Percentiles rank a stretch among this genome's conserved stretches.
phyloP scores from a whole-genome alignment of 2,888 invertebrate genomes.

The Pardosa pseudoannulata region DNA sequence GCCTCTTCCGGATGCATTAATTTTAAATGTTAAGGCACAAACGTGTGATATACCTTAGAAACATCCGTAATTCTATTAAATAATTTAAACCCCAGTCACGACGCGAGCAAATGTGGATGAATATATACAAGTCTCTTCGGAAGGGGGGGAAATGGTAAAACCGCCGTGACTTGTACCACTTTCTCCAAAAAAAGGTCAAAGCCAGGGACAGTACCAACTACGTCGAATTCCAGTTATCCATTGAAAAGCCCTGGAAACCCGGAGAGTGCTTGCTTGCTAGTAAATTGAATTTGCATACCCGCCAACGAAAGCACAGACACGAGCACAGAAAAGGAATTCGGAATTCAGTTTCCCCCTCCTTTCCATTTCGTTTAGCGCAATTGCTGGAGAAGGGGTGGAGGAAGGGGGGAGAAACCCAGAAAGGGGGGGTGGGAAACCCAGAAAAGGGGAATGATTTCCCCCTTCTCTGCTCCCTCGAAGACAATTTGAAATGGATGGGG shows the following conservation, averaged over 20 bases:
- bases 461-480: conserved; percentile 23
- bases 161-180: conserved; percentile 11
- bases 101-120: background rate
- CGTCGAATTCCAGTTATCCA: conserved; percentile 32
- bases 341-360: conserved; percentile 49
- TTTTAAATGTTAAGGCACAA: background rate
- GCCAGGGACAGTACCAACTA: conserved; percentile 12
- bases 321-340: conserved; percentile 65
- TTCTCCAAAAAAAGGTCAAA: conserved; percentile 9
- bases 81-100: background rate
- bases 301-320: conserved; percentile 49
- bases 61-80: background rate
- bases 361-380: conserved; percentile 71
- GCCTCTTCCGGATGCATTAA: background rate
- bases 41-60: background rate
- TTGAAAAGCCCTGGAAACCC: conserved; percentile 30
- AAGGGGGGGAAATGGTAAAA: background rate
- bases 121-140: background rate
- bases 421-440: background rate
- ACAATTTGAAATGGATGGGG: conserved; percentile 58
- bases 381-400: conserved; percentile 40
- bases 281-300: conserved; percentile 70
- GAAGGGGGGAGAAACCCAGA: background rate
- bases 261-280: conserved; percentile 57
- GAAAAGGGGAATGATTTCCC: background rate